These are phyloP conservation scores for Hoplostethus mediterraneus DNA, from an alignment of 2,797 vertebrate genomes.

Conservation along the genomic window DNA sequence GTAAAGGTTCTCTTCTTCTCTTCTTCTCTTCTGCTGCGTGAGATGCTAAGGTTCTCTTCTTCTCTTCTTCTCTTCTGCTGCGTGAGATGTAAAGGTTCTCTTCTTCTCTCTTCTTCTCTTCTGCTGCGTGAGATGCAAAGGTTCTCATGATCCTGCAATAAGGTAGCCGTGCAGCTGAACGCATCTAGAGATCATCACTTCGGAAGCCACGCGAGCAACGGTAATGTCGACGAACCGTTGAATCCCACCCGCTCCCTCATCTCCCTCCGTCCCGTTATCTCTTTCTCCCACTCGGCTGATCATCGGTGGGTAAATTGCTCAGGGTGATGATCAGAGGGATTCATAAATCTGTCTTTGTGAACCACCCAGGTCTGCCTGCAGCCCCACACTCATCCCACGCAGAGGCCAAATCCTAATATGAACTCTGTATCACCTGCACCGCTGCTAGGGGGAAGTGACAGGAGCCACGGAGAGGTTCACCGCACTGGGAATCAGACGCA, in stretches of 20 bases:
- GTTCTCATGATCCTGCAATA: slow-evolving; percentile 8
- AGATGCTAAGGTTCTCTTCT: neutral
- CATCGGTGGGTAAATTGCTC: slow-evolving; percentile 56
- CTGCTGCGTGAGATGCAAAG: neutral
- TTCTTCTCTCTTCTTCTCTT: neutral
- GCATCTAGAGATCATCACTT: slow-evolving; percentile 7
- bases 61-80: too few relatives aligned
- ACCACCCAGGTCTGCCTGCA: slow-evolving; percentile 26
- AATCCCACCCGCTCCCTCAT: neutral
- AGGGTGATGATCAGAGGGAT: slow-evolving; percentile 51
- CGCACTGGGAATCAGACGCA: slow-evolving; percentile 14
- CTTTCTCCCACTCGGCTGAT: slow-evolving; percentile 45
- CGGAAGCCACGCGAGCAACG: slow-evolving; percentile 1
- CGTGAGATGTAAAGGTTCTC: too few relatives aligned
- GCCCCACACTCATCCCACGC: slow-evolving; percentile 26
- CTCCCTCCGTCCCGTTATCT: slow-evolving; percentile 33
- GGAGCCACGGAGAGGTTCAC: slow-evolving; percentile 24
- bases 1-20: neutral
- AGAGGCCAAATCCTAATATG: slow-evolving; percentile 41
- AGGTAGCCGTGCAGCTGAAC: neutral
- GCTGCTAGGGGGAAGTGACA: slow-evolving; percentile 24
- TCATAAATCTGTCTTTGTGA: slow-evolving; percentile 59
- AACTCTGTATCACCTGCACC: slow-evolving; percentile 47
- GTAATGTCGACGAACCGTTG: slow-evolving; percentile 36
- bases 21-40: too few relatives aligned